These are phyloP conservation scores for Sesia apiformis DNA, from an alignment of 2,888 invertebrate species.

Conservation along the genomic window DNA sequence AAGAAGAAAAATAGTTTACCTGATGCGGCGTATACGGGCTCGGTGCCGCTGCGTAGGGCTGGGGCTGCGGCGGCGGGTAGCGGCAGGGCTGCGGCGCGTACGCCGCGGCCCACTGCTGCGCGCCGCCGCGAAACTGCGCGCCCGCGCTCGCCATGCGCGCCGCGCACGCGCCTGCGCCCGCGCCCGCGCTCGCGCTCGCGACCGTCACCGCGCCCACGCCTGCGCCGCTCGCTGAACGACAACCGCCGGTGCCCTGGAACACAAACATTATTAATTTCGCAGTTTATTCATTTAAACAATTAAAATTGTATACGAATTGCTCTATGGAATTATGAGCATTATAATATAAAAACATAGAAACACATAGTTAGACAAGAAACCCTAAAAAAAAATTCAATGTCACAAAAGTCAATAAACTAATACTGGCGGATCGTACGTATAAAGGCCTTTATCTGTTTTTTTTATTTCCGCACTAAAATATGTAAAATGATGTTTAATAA, in stretches of 20 bases:
- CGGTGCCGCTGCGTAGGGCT: constrained; percentile 57
- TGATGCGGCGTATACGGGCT: constrained; percentile 64
- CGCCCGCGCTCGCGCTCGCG: constrained; percentile 60
- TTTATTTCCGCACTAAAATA: too few relatives aligned
- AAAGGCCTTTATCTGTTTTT: too few relatives aligned
- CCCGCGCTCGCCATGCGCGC: constrained; percentile 73
- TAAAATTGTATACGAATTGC: too few relatives aligned
- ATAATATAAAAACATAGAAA: too few relatives aligned
- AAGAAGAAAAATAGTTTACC: constrained; percentile 22
- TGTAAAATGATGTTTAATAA: too few relatives aligned
- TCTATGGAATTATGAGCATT: too few relatives aligned
- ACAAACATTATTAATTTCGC: too few relatives aligned
- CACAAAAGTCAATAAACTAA: too few relatives aligned
- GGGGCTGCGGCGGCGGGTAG: constrained; percentile 68
- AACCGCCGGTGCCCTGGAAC: constrained; percentile 61
- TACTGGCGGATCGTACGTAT: too few relatives aligned
- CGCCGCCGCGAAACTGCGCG: constrained; percentile 67
- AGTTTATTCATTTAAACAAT: too few relatives aligned
- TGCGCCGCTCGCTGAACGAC: constrained; percentile 56
- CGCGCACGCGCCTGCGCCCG: constrained; percentile 68
- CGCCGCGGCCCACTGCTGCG: constrained; percentile 68
- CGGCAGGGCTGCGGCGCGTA: constrained; percentile 69
- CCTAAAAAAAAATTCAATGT: too few relatives aligned
- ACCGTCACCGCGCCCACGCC: constrained; percentile 68
- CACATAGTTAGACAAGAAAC: too few relatives aligned